A percentile compares a stretch with the other conserved stretches of the same genome.
Evolutionary conservation across 30 jellyfish, hydroid and myxozoan genomes (phyloP).

Genomic region (Catostylus mosaicus): DNA sequence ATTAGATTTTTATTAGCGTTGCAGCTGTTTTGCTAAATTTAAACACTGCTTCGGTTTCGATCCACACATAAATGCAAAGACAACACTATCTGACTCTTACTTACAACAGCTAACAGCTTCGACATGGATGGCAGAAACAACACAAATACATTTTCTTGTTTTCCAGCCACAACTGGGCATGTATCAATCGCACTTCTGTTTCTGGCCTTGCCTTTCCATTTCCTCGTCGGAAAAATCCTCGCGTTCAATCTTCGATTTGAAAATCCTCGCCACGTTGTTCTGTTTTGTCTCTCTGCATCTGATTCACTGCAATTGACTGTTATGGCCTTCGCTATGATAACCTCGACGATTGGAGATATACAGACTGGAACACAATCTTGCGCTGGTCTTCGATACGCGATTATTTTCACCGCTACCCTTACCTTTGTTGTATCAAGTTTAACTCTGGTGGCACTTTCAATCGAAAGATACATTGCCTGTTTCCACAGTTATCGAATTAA

Average conservation of each 20-base stretch:
- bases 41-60: too few relatives aligned
- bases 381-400: background rate
- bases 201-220: conserved; percentile 15
- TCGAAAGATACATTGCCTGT: conserved; percentile 32
- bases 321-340: background rate
- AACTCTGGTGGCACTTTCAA: conserved; percentile 11
- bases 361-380: background rate
- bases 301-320: background rate
- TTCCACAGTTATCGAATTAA: conserved; percentile 15
- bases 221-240: background rate
- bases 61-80: too few relatives aligned
- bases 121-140: too few relatives aligned
- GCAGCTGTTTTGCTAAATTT: too few relatives aligned
- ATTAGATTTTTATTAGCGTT: too few relatives aligned
- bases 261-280: conserved; percentile 6
- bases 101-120: too few relatives aligned
- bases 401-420: background rate
- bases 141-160: too few relatives aligned
- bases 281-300: conserved; percentile 6
- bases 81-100: too few relatives aligned
- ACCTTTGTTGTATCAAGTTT: background rate
- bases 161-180: background rate
- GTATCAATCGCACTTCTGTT: background rate
- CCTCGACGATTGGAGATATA: background rate
- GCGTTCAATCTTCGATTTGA: conserved; percentile 1